phyloP scores from a whole-genome alignment of 2,888 invertebrate genomes.

The Philereme transversata region DNA sequence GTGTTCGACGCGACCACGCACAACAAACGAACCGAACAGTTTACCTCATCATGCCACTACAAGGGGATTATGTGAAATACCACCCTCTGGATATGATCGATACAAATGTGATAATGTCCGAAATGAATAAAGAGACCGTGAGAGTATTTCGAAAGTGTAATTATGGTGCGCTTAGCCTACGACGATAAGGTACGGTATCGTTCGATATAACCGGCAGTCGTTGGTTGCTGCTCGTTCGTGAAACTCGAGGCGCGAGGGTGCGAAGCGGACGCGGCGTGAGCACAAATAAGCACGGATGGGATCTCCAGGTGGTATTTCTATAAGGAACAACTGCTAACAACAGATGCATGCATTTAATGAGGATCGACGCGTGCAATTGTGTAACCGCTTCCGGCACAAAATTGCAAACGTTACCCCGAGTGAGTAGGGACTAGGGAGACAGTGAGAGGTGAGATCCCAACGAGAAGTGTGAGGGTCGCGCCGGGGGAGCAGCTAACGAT shows the following conservation, averaged over 20 bases:
- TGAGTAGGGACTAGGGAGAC: conserved; percentile 47
- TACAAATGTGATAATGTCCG: conserved; percentile 18
- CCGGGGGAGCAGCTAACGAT: conserved; percentile 62
- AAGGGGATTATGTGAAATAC: conserved; percentile 73
- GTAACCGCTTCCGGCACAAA: conserved; percentile 43
- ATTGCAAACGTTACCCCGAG: conserved; percentile 49
- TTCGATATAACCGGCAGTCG: conserved; percentile 15
- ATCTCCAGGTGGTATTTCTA: conserved; percentile 76
- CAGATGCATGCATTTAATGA: conserved; percentile 70
- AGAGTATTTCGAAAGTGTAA: conserved; percentile 20
- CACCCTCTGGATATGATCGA: conserved; percentile 63
- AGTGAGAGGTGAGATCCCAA: conserved; percentile 59
- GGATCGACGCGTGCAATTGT: conserved; percentile 53
- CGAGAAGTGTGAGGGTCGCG: conserved; percentile 49
- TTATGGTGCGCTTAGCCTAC: conserved; percentile 23
- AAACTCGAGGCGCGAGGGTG: conserved; percentile 24
- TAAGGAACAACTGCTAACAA: conserved; percentile 60
- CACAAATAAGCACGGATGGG: conserved; percentile 37
- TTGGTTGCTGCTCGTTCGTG: conserved; percentile 70
- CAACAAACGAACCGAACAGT: conserved; percentile 53
- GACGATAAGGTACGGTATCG: conserved; percentile 16
- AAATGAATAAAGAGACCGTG: conserved; percentile 26
- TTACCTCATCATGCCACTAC: conserved; percentile 74
- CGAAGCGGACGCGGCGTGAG: conserved; percentile 38
- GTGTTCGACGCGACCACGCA: conserved; percentile 50